Evolutionary conservation across 2,797 vertebrate genomes (phyloP).

Genomic region (Paedocypris micromegethes): DNA sequence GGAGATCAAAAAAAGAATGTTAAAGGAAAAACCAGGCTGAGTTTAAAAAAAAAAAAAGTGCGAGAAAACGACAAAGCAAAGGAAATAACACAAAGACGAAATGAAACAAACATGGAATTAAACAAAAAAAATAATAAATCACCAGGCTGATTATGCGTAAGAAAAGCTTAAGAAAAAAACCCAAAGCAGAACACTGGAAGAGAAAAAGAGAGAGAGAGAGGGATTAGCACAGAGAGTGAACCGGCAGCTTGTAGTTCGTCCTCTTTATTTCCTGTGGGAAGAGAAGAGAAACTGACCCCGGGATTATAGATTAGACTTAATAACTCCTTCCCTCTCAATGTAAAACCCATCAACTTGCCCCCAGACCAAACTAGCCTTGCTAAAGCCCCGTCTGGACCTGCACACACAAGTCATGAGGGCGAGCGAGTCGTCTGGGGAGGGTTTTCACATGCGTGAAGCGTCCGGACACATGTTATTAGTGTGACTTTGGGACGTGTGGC

Average conservation of each 20-base stretch:
- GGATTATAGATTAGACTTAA: constrained; percentile 35
- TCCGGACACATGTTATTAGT: constrained; percentile 48
- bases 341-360: constrained; percentile 39
- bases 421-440: constrained; percentile 55
- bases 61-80: constrained; percentile 42
- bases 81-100: constrained; percentile 25
- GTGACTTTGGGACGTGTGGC: constrained; percentile 54
- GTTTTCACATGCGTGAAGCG: constrained; percentile 70
- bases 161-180: constrained; percentile 3
- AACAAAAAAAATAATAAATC: constrained; percentile 16
- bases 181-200: constrained; percentile 20
- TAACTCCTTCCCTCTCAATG: constrained; percentile 30
- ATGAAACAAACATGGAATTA: constrained; percentile 14
- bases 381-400: constrained; percentile 47
- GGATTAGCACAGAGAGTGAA: constrained; percentile 10
- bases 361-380: constrained; percentile 20
- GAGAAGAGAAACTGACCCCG: constrained; percentile 66
- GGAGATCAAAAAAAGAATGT: constrained; percentile 36
- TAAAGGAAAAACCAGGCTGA: constrained; percentile 16
- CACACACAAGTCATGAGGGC: constrained; percentile 62
- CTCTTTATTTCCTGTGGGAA: constrained; percentile 59
- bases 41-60: constrained; percentile 42
- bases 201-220: constrained; percentile 32
- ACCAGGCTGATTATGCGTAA: constrained; percentile 26
- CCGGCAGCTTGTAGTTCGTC: constrained; percentile 21